Conservation (phyloP, 2,888 invertebrate species). For the Amblyteles armatorius region DNA sequence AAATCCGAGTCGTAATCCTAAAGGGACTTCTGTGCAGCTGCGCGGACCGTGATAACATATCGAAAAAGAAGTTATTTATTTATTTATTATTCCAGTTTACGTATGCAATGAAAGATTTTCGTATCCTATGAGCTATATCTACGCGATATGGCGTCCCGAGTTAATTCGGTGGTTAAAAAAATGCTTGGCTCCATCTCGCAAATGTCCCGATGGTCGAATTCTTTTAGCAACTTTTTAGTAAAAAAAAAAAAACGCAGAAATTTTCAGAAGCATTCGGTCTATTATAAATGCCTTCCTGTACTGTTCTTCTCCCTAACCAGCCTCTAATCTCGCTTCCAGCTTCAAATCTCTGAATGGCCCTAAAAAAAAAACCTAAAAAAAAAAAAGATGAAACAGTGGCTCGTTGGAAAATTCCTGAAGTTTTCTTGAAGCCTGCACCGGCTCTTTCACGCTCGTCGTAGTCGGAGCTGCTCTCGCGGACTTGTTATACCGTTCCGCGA, state of each 20-base stretch:
- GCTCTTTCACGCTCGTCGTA: background rate
- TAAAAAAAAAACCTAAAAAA: background rate
- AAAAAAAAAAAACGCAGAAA: background rate
- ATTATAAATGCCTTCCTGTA: background rate
- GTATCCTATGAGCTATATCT: no score
- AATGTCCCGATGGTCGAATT: background rate
- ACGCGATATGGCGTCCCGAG: background rate
- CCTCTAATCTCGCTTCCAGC: background rate
- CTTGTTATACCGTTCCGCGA: constrained; percentile 49
- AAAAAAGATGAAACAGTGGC: constrained; percentile 11
- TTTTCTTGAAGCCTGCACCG: constrained; percentile 28
- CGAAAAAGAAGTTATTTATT: no score
- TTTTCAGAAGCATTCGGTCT: background rate
- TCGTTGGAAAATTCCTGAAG: constrained; percentile 18
- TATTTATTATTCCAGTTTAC: no score
- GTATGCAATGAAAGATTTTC: no score
- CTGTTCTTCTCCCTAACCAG: background rate
- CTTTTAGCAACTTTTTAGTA: background rate
- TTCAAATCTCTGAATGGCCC: background rate
- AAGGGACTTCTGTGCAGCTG: no score
- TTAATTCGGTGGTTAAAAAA: background rate
- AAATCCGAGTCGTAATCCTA: background rate
- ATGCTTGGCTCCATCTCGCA: no score
- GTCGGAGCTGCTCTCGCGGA: constrained; percentile 20
- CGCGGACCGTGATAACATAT: no score